These are phyloP conservation scores for Bubo blakistoni DNA, from an alignment of 2,113 vertebrate species.

Conservation along the genomic window DNA sequence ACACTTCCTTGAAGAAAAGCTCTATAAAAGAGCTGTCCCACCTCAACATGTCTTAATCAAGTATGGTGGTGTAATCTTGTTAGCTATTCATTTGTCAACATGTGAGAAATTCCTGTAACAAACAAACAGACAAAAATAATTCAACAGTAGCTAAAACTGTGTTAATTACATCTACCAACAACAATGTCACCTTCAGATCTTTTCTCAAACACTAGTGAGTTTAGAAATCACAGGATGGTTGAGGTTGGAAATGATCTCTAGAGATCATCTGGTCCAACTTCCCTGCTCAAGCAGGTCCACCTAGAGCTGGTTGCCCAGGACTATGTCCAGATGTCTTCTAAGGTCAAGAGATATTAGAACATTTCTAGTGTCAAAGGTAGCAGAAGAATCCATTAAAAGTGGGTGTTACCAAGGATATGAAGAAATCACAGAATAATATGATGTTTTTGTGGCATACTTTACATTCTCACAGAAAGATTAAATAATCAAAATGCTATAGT, in stretches of 20 bases:
- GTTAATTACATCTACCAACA: neutral
- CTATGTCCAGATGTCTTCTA: neutral
- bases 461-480: neutral
- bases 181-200: neutral
- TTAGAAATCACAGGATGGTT: neutral
- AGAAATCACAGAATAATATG: neutral
- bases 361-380: neutral
- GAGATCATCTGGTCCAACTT: neutral
- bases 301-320: rapidly evolving
- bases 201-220: neutral
- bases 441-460: neutral
- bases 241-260: neutral
- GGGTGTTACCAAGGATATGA: neutral
- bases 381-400: neutral
- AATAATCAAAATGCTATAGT: neutral
- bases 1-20: neutral
- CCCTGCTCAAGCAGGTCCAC: neutral
- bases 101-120: neutral
- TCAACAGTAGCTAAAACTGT: neutral
- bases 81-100: neutral
- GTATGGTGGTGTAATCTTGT: neutral
- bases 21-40: neutral
- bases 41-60: neutral
- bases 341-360: neutral
- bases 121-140: neutral